Evolutionary conservation across 2,888 invertebrate genomes (phyloP), one percentile per base, ranked within the genome.

Genomic region (Lepidonotus clava): DNA sequence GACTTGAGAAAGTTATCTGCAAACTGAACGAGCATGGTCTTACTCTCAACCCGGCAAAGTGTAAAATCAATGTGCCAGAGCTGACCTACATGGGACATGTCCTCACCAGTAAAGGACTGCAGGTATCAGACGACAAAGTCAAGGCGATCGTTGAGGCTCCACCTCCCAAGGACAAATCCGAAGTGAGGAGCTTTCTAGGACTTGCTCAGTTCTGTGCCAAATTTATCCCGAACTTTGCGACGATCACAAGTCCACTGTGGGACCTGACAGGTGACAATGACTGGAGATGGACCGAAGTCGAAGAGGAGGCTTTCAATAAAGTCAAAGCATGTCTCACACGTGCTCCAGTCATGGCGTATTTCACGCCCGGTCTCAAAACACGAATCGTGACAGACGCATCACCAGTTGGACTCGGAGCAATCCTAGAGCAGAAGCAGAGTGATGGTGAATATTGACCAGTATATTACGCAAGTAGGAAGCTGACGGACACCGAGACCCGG

Each of bases 121-220:
- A 51, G 14, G 41, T 56, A 6, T 8, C 71, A 2, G 24, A 67
- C n/a, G 84, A 84, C 32, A 86, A 86, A 46, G 84, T 84, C 5
- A 83, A 67, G 34, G 86, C 86, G 8, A 80, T 71, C 28, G 53
- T 71, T 14, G 76, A 90, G 14, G 90, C 90, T 86, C 91, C 91
- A 53, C 84, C 77, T 0, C 91, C 91, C 2, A 89, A 86, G 34
- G 89, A 90, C 77, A 67, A 41, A 4, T 1, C 76, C 18, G 88
- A 92, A 40, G 84, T 92, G 28, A 86, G 89, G 8, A 89, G 90
- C 1, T 91, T 91, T 83, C 40, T 92, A 1, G 91, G 92, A 0
- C 84, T 90, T 40, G 83, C 91, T 8, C 66, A 61, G 61, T 84
- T 84, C 36, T 36, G 84, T 61, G 56, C 84, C 34, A 53, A 53